These are phyloP conservation scores for Allophyes oxyacanthae DNA, from an alignment of 2,888 invertebrate genomes.

Conservation along the genomic window DNA sequence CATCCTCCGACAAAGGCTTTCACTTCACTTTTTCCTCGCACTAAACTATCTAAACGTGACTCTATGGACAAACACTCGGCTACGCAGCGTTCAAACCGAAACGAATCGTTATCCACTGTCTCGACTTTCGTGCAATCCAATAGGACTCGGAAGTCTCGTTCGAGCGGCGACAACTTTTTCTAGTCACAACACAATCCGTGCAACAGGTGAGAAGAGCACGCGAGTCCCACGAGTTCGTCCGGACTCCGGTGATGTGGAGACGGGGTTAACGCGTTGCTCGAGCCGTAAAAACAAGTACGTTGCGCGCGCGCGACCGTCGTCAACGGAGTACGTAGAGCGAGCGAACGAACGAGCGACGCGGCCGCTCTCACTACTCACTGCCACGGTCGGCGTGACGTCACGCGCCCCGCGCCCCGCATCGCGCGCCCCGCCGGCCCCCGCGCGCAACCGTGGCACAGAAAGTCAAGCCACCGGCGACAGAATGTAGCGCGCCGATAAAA, in stretches of 20 bases:
- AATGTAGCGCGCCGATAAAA: constrained; percentile 86
- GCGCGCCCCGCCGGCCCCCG: constrained; percentile 51
- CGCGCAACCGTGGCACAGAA: constrained; percentile 86
- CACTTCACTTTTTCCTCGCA: constrained; percentile 87
- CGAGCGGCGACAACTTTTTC: constrained; percentile 63
- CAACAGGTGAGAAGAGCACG: constrained; percentile 78
- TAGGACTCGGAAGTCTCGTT: constrained; percentile 61
- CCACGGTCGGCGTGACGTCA: constrained; percentile 89
- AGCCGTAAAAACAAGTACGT: constrained; percentile 77
- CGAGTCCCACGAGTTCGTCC: constrained; percentile 73
- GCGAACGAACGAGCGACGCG: constrained; percentile 82
- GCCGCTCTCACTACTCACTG: constrained; percentile 87
- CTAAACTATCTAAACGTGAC: constrained; percentile 83
- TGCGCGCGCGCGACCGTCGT: constrained; percentile 86
- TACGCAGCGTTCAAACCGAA: constrained; percentile 76
- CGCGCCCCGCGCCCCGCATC: constrained; percentile 69
- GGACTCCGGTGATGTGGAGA: constrained; percentile 69
- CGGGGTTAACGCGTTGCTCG: constrained; percentile 74
- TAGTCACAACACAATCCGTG: constrained; percentile 80
- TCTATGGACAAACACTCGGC: constrained; percentile 79
- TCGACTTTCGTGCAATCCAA: constrained; percentile 70
- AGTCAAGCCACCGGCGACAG: constrained; percentile 83
- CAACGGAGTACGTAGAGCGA: constrained; percentile 85
- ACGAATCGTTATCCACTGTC: constrained; percentile 77
- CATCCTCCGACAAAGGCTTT: constrained; percentile 84